phyloP scores from a whole-genome alignment of 2,888 invertebrate genomes.

The Dilophus febrilis region DNA sequence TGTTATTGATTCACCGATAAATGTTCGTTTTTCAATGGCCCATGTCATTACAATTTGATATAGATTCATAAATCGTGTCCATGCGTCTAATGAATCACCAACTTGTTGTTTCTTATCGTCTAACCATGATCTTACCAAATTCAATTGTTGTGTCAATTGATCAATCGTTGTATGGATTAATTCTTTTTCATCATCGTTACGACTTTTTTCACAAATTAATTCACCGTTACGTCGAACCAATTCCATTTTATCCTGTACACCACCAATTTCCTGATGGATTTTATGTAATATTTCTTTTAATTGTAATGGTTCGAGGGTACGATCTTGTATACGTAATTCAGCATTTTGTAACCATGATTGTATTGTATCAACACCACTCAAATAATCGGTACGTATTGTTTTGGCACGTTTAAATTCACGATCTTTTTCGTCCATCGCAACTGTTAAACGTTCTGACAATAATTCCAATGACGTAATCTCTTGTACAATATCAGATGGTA shows the following conservation, averaged over 20 bases:
- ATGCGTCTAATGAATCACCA: conserved; percentile 74
- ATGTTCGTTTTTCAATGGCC: conserved; percentile 65
- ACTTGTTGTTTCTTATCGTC: conserved; percentile 71
- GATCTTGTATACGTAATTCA: conserved; percentile 67
- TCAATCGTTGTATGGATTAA: conserved; percentile 58
- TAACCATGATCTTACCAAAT: conserved; percentile 58
- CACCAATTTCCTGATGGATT: conserved; percentile 55
- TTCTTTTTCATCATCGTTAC: conserved; percentile 58
- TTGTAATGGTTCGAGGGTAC: conserved; percentile 56
- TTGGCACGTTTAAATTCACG: conserved; percentile 75
- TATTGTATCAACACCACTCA: conserved; percentile 60
- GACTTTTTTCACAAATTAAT: conserved; percentile 60
- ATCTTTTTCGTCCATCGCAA: conserved; percentile 73
- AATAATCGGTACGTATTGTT: conserved; percentile 64
- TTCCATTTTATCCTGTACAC: conserved; percentile 58
- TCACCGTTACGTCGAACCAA: conserved; percentile 61
- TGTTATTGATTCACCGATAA: conserved; percentile 61
- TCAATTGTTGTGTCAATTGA: conserved; percentile 59
- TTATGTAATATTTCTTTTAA: conserved; percentile 62
- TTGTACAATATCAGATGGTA: conserved; percentile 62
- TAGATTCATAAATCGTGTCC: conserved; percentile 68
- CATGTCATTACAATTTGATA: conserved; percentile 68
- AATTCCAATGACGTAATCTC: conserved; percentile 69
- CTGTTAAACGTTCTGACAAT: conserved; percentile 57
- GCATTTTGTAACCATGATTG: conserved; percentile 71